Conservation (phyloP, 2,888 invertebrate species). For the Melanophora roralis region DNA sequence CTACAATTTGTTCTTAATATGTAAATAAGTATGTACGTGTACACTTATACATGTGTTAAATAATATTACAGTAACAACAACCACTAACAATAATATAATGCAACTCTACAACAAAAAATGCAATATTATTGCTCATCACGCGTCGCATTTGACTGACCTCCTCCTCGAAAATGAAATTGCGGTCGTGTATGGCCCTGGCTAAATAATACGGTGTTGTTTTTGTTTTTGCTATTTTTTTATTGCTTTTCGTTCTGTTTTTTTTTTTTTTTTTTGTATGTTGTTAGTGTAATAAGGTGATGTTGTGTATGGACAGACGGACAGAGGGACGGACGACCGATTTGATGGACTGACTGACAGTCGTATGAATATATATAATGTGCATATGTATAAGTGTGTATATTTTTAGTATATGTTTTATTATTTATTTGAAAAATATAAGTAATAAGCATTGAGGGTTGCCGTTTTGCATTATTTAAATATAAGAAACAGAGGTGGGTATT, state of each 20-base stretch:
- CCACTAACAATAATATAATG: constrained; percentile 10
- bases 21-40: too few relatives aligned
- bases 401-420: neutral
- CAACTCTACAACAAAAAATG: constrained; percentile 40
- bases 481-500: too few relatives aligned
- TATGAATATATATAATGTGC: neutral
- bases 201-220: constrained; percentile 35
- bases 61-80: neutral
- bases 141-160: constrained; percentile 61
- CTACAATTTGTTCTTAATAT: constrained; percentile 12
- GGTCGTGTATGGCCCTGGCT: constrained; percentile 61
- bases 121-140: constrained; percentile 61
- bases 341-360: neutral
- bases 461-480: too few relatives aligned
- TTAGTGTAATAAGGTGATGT: constrained; percentile 48
- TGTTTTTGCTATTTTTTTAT: constrained; percentile 7
- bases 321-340: neutral
- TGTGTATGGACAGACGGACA: constrained; percentile 28
- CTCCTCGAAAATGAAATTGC: constrained; percentile 60
- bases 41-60: too few relatives aligned
- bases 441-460: constrained; percentile 28
- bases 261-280: constrained; percentile 7
- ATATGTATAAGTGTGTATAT: neutral
- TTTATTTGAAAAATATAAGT: neutral
- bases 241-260: neutral